phyloP scores from a whole-genome alignment of 2,113 vertebrate genomes.

The Thamnophis sirtalis region DNA sequence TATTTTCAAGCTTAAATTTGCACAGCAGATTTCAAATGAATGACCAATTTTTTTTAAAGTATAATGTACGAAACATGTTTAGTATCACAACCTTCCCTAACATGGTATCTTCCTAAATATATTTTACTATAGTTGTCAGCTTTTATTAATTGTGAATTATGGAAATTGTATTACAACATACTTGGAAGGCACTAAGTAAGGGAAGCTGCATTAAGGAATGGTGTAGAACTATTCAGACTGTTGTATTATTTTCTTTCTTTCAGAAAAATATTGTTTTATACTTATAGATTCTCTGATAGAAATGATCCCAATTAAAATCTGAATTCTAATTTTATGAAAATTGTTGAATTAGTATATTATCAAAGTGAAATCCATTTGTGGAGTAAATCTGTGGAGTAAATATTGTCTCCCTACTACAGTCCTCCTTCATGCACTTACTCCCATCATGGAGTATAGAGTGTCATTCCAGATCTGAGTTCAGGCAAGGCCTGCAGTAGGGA shows the following conservation, averaged over 20 bases:
- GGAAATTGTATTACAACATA: background rate
- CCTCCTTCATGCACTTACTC: background rate
- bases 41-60: background rate
- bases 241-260: background rate
- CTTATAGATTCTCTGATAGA: background rate
- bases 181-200: background rate
- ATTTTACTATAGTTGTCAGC: background rate
- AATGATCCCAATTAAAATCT: background rate
- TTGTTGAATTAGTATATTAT: background rate
- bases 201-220: background rate
- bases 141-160: background rate
- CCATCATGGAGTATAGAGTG: background rate
- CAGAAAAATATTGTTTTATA: background rate
- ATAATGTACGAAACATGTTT: background rate
- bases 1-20: background rate
- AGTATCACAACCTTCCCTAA: background rate
- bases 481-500: background rate
- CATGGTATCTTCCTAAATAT: background rate
- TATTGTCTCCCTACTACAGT: background rate
- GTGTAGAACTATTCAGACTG: background rate
- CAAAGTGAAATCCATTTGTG: background rate
- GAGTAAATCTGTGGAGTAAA: background rate
- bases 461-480: background rate
- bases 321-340: background rate
- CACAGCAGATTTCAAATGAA: background rate